phyloP scores from a whole-genome alignment of 2,888 invertebrate genomes.

The Drosophila conformis region DNA sequence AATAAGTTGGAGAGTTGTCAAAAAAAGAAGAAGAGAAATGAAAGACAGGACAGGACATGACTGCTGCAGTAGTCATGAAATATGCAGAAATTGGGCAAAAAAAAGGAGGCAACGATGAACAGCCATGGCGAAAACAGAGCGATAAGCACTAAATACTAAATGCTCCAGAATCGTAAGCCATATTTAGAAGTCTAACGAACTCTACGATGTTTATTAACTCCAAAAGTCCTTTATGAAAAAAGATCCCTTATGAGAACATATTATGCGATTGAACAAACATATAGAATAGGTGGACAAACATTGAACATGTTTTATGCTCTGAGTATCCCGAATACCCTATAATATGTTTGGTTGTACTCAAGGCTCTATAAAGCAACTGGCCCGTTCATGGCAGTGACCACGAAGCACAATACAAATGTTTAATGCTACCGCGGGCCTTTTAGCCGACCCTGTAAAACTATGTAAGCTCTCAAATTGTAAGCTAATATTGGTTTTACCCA shows the following conservation, averaged over 20 bases:
- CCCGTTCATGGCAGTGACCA: conserved; percentile 23
- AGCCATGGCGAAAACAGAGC: not conserved
- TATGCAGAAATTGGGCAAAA: conserved; percentile 12
- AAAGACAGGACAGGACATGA: not conserved
- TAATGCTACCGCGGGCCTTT: conserved; percentile 68
- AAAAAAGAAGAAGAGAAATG: not conserved
- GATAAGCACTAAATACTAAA: not conserved
- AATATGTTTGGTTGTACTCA: not conserved
- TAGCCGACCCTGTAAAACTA: conserved; percentile 60
- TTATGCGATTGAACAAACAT: not conserved
- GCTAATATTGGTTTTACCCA: conserved; percentile 76
- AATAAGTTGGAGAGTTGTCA: conserved; percentile 24
- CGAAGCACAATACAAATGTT: conserved; percentile 58
- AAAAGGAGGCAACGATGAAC: conserved; percentile 7
- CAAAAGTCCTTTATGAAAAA: not conserved
- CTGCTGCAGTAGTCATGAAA: conserved; percentile 30
- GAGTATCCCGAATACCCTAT: not conserved
- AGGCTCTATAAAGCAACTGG: not conserved
- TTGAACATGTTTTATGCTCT: not conserved
- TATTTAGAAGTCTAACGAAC: not conserved
- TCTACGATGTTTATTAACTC: not conserved
- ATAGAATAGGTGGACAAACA: not conserved
- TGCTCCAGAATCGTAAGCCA: not conserved
- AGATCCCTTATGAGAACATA: not conserved
- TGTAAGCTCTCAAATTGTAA: conserved; percentile 75